Percentiles rank a stretch among this genome's conserved stretches.
Evolutionary conservation across 2,113 vertebrate species (phyloP).

Genomic region (Oreotrochilus melanogaster): DNA sequence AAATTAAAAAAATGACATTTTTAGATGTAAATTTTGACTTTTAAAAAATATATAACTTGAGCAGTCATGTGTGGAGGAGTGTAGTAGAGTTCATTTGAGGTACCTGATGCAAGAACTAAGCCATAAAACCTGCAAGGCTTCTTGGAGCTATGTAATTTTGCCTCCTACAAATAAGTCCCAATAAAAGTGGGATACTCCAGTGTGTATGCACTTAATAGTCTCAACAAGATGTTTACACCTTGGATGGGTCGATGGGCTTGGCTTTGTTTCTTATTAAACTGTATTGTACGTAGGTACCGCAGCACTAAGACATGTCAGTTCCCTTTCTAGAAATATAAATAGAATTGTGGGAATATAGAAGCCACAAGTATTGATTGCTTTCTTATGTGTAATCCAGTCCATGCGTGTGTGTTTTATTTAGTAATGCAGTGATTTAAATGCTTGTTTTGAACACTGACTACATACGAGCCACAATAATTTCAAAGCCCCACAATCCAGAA

Average conservation of each 20-base stretch:
- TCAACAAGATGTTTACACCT: not conserved
- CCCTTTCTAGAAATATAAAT: slow-evolving; percentile 37
- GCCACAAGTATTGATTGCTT: slow-evolving; percentile 40
- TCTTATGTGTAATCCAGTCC: not conserved
- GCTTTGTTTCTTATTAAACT: not conserved
- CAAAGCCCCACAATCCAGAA: not conserved
- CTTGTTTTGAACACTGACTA: slow-evolving; percentile 60
- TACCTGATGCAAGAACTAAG: not conserved
- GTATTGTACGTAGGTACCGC: not conserved
- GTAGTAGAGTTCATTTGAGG: not conserved
- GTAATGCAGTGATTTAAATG: slow-evolving; percentile 22
- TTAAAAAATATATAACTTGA: not conserved
- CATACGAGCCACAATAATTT: slow-evolving; percentile 34
- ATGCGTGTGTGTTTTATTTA: slow-evolving; percentile 20
- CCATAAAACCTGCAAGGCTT: not conserved
- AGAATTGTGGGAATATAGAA: slow-evolving; percentile 43
- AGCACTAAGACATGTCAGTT: not conserved
- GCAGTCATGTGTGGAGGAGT: too few species aligned
- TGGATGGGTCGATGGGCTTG: not conserved
- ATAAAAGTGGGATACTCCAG: not conserved
- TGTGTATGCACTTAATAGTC: not conserved
- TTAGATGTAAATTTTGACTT: not conserved
- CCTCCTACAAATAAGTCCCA: not conserved
- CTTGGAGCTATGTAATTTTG: not conserved
- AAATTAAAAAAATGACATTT: not conserved